Conservation (phyloP, 1,140 invertebrate species). For the Zaprionus capensis region DNA sequence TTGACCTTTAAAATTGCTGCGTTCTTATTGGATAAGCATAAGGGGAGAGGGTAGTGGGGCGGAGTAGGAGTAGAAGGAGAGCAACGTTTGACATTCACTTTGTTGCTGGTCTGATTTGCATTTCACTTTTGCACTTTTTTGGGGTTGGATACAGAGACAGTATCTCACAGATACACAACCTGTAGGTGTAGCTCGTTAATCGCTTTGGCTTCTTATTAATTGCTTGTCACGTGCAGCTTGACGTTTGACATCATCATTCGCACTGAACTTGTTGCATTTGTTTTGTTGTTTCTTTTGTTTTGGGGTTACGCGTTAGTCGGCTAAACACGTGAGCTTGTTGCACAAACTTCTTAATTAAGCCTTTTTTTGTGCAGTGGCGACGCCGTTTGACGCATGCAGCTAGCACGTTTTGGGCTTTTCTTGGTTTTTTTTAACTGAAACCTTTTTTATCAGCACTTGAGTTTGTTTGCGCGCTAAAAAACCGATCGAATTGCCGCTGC, state of each 20-base stretch:
- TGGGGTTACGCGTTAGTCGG: conserved; percentile 5
- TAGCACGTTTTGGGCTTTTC: conserved; percentile 5
- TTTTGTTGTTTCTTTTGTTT: conserved; percentile 24
- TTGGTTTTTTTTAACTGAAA: background rate
- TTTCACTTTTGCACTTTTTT: conserved; percentile 49
- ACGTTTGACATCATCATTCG: conserved; percentile 35
- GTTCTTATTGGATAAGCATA: conserved; percentile 4
- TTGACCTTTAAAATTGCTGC: conserved; percentile 61
- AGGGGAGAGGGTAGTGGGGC: background rate
- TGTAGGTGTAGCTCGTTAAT: background rate
- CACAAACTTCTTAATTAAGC: conserved; percentile 42
- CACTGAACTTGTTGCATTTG: conserved; percentile 44
- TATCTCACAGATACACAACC: conserved; percentile 37
- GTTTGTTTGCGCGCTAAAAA: conserved; percentile 33
- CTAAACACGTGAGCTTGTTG: conserved; percentile 32
- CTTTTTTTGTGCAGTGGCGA: conserved; percentile 10
- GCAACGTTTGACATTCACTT: conserved; percentile 40
- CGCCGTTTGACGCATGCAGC: conserved; percentile 20
- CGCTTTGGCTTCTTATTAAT: conserved; percentile 52
- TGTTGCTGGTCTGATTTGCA: conserved; percentile 36
- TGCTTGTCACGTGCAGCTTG: conserved; percentile 64
- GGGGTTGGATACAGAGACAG: background rate
- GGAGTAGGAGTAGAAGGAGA: background rate
- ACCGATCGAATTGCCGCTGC: background rate
- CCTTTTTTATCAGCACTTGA: conserved; percentile 28